These are phyloP conservation scores for Lagothrix lagotricha DNA, from an alignment of 2,797 vertebrate genomes.

Conservation along the genomic window DNA sequence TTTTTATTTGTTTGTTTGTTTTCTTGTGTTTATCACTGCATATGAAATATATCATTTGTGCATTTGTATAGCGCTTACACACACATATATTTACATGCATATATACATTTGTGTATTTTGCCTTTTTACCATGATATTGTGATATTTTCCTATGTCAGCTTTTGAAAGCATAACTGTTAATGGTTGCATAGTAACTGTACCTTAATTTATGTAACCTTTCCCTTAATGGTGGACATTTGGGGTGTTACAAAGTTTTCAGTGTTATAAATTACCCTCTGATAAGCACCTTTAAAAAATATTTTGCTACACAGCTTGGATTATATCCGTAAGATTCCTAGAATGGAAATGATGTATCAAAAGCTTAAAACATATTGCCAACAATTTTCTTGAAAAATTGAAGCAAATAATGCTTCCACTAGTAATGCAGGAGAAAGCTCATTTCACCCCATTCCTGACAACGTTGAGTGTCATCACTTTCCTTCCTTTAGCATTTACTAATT, in stretches of 20 bases:
- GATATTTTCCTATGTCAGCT: not conserved
- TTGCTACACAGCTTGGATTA: not conserved
- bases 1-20: not conserved
- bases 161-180: conserved; percentile 21
- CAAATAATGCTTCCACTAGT: not conserved
- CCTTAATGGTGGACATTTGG: not conserved
- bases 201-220: conserved; percentile 26
- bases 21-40: not conserved
- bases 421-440: not conserved
- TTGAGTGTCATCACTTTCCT: not conserved
- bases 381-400: not conserved
- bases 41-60: not conserved
- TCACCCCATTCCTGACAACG: not conserved
- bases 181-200: not conserved
- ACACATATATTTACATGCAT: not conserved
- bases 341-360: not conserved
- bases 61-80: not conserved
- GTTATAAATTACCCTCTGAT: not conserved
- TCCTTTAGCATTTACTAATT: conserved; percentile 5
- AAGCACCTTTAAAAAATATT: not conserved
- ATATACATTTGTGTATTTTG: not conserved
- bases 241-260: not conserved
- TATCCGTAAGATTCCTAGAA: conserved; percentile 27
- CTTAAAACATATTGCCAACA: conserved; percentile 12
- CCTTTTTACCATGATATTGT: not conserved